Base-by-base conservation (phyloP, 1,140 invertebrate genomes). In the Papilio machaon region DNA sequence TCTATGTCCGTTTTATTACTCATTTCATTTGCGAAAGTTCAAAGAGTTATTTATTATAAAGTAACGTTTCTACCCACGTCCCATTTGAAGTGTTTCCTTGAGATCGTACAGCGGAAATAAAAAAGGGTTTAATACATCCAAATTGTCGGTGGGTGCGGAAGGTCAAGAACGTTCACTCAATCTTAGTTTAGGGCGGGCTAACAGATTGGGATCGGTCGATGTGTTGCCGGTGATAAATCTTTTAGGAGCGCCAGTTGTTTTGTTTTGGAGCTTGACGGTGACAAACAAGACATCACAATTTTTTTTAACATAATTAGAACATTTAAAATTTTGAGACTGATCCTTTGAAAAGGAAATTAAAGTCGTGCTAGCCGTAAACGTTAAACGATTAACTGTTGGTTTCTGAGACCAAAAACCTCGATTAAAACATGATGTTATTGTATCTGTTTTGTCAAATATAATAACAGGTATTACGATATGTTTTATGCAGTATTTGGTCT, bases 161-260 rank as follows among this genome's bases (percentile, higher is more conserved):
- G 85, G 85, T 87, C 86, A 87, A 87, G 85, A 85, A 82, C 81
- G 75, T 81, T n/a, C 82, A 80, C 73, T 88, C 82, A 83, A 83
- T 84, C 85, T 81, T 82, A 73, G 81, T 80, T 83, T 70, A 80
- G 79, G 77, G 82, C 64, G 46, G 74, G 54, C 80, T 85, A 86
- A 89, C 86, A 88, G 88, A 89, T 86, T 87, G 87, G 87, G 87
- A 88, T 88, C 84, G 82, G 23, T 79, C 83, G 87, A 88, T 89
- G 86, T 87, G 86, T 85, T 81, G 82, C 77, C 81, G 75, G 75
- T 79, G 79, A 89, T 89, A 87, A 86, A 87, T 86, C 84, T 85
- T 85, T 73, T 43, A 77, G 76, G 47, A 23, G 70, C 43, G 46
- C 47, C 30, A 30, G 74, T 76, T 52, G 74, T 76, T 76, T 76